These are phyloP conservation scores for Prunella himalayana DNA, from an alignment of 2,113 vertebrate genomes.

Conservation along the genomic window DNA sequence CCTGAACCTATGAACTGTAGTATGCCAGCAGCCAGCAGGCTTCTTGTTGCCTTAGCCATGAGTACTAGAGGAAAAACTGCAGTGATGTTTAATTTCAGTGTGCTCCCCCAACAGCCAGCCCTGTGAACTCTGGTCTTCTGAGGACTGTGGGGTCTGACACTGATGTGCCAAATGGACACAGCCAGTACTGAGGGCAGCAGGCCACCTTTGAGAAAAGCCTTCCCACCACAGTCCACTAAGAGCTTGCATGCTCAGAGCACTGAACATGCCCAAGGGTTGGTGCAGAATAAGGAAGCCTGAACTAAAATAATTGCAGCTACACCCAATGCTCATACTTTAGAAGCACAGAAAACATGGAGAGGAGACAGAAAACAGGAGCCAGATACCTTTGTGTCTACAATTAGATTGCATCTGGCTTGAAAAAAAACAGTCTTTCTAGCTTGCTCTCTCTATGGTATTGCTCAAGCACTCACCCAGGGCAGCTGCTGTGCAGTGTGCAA, in stretches of 20 bases:
- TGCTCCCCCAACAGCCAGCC: neutral
- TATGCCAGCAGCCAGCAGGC: neutral
- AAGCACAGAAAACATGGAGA: neutral
- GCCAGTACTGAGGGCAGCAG: neutral
- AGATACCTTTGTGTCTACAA: neutral
- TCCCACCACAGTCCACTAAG: neutral
- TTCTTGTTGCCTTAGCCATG: neutral
- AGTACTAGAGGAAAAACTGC: neutral
- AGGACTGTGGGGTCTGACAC: neutral
- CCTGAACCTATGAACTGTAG: neutral
- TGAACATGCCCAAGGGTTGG: neutral
- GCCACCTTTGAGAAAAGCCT: neutral
- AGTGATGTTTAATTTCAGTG: neutral
- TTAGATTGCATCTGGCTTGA: neutral
- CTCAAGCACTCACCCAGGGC: constrained; percentile 82
- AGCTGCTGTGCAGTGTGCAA: constrained; percentile 96
- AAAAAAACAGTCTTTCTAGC: neutral
- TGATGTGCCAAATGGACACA: neutral
- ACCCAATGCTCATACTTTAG: neutral
- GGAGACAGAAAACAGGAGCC: neutral
- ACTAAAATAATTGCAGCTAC: neutral
- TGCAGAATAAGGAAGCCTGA: neutral
- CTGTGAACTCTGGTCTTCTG: neutral
- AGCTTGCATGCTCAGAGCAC: neutral
- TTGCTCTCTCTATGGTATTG: neutral